Evolutionary conservation across 2,113 vertebrate genomes (phyloP), one percentile per base, ranked within the genome.

Genomic region (Galbula dea): DNA sequence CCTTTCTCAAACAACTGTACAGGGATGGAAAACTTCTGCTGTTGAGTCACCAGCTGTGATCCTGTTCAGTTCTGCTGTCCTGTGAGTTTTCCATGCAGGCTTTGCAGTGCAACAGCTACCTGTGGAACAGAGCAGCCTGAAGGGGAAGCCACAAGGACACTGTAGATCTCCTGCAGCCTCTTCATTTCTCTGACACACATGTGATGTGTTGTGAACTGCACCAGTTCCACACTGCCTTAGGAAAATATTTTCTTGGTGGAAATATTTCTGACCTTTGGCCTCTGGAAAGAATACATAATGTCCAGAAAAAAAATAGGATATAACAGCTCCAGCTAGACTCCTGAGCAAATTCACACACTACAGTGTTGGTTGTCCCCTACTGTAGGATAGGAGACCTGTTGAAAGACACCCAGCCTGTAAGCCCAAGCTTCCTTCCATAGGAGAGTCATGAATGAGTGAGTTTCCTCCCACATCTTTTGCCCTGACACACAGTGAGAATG

Each of bases 181-280:
- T 48, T 63, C 39, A 26, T 75, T 76, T 72, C 62, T 66, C 34
- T 75, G 69, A 78, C 68, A 57, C 7, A 48, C 8, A 7, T 15
- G 12, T 0, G 3, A 49, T 0, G 0, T 7, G 12, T 17, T 93
- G 46, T 54, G 76, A 73, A 62, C 12, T 0, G 4, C 30, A 36
- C 14, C 0, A 0, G 37, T 88, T 88, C 37, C 41, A 61, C 10
- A 4, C 9, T 36, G n/a, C 30, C 34, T 34, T 59, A 68, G 13
- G 36, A 84, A 93, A 29, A 30, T 3, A 3, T 12, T 41, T 43
- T 78, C 61, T 39, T 76, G 46, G 39, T n/a, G 65, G 65, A 81
- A 77, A 57, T 0, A 3, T 22, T 90, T 90, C 82, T 80, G 29
- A 63, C 17, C 24, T 67, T 86, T 55, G 63, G 23, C 34, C n/a